Conservation (phyloP, 2,888 invertebrate species). For the Dicycla oo region DNA sequence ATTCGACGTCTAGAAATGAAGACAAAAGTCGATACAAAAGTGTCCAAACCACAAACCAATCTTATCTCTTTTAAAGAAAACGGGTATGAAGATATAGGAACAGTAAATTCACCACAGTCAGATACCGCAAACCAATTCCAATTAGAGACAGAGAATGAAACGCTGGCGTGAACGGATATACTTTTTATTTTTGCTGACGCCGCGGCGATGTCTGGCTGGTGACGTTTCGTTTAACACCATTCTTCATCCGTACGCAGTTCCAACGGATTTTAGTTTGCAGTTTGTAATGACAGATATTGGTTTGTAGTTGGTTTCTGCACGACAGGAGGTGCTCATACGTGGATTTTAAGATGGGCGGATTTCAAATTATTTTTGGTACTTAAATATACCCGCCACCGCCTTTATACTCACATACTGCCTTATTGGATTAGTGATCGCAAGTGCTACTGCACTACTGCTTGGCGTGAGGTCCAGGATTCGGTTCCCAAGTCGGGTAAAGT, state of each 20-base stretch:
- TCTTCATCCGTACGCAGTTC: conserved; percentile 51
- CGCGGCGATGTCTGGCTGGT: conserved; percentile 49
- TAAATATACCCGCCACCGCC: background rate
- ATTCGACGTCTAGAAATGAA: conserved; percentile 4
- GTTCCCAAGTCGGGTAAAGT: background rate
- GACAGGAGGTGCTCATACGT: background rate
- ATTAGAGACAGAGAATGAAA: conserved; percentile 65
- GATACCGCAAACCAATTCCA: conserved; percentile 61
- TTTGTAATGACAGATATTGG: conserved; percentile 51
- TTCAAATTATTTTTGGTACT: background rate
- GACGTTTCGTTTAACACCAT: conserved; percentile 57
- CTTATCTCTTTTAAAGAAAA: conserved; percentile 29
- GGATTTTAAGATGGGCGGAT: background rate
- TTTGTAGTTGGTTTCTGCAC: conserved; percentile 10
- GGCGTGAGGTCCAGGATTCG: background rate
- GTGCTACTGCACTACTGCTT: background rate
- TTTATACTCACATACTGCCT: background rate
- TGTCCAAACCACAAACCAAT: conserved; percentile 17
- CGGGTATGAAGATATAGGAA: conserved; percentile 43
- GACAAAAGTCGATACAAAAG: conserved; percentile 24
- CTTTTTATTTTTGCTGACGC: conserved; percentile 58
- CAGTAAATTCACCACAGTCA: conserved; percentile 40
- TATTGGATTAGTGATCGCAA: background rate
- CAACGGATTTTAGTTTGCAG: conserved; percentile 47
- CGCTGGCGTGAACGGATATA: conserved; percentile 53